Conservation (phyloP, 2,797 vertebrate genomes). For the Luscinia megarhynchos region DNA sequence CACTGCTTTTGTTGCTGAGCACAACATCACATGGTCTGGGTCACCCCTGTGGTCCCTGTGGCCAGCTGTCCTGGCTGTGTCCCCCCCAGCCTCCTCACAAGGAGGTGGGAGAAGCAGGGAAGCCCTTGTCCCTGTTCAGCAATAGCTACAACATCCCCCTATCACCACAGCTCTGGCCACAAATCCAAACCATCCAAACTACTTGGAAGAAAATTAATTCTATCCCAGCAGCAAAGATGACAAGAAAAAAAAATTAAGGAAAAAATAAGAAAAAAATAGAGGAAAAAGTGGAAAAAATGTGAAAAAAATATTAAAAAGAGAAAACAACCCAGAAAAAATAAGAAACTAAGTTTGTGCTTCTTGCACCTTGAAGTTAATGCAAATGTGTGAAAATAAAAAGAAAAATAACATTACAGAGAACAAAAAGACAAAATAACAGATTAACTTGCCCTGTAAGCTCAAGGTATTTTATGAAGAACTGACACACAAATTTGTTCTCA, state of each 20-base stretch:
- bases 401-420: neutral
- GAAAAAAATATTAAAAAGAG: rapidly evolving
- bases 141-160: neutral
- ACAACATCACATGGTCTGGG: neutral
- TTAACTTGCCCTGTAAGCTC: neutral
- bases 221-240: neutral
- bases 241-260: rapidly evolving
- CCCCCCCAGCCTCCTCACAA: neutral
- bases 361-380: neutral
- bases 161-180: neutral
- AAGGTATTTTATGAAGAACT: neutral
- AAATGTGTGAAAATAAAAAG: neutral
- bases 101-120: neutral
- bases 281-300: no score
- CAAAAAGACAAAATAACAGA: neutral
- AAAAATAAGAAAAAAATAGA: rapidly evolving
- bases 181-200: neutral
- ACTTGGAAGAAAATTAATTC: neutral
- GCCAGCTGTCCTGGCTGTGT: neutral
- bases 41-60: neutral
- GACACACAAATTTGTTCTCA: neutral
- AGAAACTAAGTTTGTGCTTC: rapidly evolving
- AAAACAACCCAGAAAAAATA: rapidly evolving
- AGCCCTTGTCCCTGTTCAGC: neutral
- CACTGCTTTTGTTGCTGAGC: neutral